These are phyloP conservation scores for Oxyruncus cristatus DNA, from an alignment of 2,113 vertebrate genomes.

Conservation along the genomic window DNA sequence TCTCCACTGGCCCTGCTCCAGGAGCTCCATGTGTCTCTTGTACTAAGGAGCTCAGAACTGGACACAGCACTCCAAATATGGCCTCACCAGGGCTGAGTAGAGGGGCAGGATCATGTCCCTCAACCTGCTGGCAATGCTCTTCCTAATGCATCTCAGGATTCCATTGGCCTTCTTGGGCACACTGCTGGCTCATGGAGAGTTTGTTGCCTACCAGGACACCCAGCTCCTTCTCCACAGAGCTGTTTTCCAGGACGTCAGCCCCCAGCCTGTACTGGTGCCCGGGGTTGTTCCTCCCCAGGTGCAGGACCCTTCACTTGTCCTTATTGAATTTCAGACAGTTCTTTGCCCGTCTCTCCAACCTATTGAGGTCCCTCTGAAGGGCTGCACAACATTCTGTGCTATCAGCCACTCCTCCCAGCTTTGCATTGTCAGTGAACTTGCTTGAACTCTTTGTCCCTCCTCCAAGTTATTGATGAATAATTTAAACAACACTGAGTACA, in stretches of 20 bases:
- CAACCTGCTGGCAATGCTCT: neutral
- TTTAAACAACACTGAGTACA: neutral
- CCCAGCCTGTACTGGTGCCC: neutral
- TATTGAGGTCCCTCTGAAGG: neutral
- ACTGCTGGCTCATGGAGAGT: neutral
- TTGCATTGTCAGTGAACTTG: neutral
- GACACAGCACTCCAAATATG: no score
- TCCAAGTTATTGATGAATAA: neutral
- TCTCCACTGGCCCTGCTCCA: neutral
- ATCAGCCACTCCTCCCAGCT: neutral
- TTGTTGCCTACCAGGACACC: neutral
- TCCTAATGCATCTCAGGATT: neutral
- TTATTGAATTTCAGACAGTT: neutral
- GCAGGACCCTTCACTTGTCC: neutral
- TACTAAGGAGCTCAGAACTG: neutral
- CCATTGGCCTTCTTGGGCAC: rapidly evolving
- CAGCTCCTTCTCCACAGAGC: neutral
- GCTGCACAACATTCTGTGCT: neutral
- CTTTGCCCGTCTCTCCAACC: no score
- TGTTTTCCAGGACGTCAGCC: neutral
- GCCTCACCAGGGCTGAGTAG: no score
- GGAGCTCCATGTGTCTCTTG: neutral
- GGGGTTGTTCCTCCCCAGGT: neutral
- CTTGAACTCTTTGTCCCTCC: neutral
- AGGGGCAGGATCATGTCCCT: neutral